Evolutionary conservation across 2,113 vertebrate species (phyloP).

Genomic region (Tilapia sparmanii): DNA sequence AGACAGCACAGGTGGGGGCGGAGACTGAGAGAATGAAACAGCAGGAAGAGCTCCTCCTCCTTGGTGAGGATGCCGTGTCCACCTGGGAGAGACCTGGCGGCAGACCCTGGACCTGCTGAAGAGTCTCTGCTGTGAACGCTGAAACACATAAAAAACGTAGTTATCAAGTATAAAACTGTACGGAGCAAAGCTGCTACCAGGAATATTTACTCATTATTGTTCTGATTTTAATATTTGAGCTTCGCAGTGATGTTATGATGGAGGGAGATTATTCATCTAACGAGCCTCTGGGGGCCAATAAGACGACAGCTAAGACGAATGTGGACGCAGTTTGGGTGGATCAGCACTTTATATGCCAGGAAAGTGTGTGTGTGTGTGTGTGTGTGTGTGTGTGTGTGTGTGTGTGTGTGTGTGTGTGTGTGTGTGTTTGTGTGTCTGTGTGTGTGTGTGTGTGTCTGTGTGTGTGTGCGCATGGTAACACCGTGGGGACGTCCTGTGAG

Average conservation of each 20-base stretch:
- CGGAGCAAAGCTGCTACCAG: neutral
- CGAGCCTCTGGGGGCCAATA: neutral
- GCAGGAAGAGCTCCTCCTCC: neutral
- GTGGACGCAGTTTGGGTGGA: neutral
- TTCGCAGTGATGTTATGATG: neutral
- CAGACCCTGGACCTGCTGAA: neutral
- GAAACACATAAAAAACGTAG: neutral
- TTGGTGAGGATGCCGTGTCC: fast-evolving
- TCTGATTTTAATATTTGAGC: neutral
- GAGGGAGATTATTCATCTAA: neutral
- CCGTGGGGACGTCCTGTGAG: neutral
- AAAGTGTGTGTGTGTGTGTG: neutral
- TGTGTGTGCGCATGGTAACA: fast-evolving
- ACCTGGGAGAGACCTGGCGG: neutral
- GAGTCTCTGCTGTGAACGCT: neutral
- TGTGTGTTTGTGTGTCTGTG: neutral
- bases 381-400: neutral
- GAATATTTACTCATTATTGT: neutral
- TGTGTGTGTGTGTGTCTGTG: neutral
- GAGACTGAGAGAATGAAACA: neutral
- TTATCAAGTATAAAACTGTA: neutral
- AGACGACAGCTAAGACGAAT: neutral
- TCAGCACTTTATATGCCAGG: neutral
- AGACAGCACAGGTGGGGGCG: neutral
- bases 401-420: neutral